Evolutionary conservation across 2,113 vertebrate species (phyloP), one percentile per base, ranked within the genome.

Genomic region (Barnardius zonarius): DNA sequence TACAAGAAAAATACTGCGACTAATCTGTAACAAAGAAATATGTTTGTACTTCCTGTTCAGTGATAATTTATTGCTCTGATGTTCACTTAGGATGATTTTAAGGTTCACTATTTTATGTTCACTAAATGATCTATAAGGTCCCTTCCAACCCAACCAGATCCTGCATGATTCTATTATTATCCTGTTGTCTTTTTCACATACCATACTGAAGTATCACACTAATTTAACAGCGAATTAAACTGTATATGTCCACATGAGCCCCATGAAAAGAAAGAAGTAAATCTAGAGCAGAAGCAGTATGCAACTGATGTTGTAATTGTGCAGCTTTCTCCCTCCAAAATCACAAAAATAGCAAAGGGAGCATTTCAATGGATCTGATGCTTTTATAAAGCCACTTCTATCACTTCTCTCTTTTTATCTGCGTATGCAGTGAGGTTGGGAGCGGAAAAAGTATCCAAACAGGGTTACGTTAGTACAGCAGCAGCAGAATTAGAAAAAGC

Each of bases 401-500:
- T 64, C 74, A 16, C 90, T 85, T 10, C 9, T 79, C 57, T 92
- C 61, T 88, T 88, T 97, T 24, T 57, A 73, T 95, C 75, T 90
- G 82, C 0, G 0, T 31, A 66, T 0, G 9, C 75, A 89, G 83
- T 18, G 86, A 88, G 69, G 66, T 13, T 35, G 66, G 74, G 59
- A 63, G 66, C 39, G 81, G 41, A 46, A 43, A 18, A 90, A 91
- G 91, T 61, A 66, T 76, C 83, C 90, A 64, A 75, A 97, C 64
- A 89, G 84, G 43, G 57, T 68, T 43, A 83, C 15, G 95, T 97
- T 97, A 97, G 97, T 97, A 95, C 69, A 95, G 93, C 88, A 92
- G 93, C 68, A 83, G 90, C 83, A 91, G 96, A 95, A 96, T 96
- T 94, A 96, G 95, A 86, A 94, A 78, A 96, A 95, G 94, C 91